Base-by-base conservation (phyloP, 2,888 invertebrate species). In the Yponomeuta evonymella region DNA sequence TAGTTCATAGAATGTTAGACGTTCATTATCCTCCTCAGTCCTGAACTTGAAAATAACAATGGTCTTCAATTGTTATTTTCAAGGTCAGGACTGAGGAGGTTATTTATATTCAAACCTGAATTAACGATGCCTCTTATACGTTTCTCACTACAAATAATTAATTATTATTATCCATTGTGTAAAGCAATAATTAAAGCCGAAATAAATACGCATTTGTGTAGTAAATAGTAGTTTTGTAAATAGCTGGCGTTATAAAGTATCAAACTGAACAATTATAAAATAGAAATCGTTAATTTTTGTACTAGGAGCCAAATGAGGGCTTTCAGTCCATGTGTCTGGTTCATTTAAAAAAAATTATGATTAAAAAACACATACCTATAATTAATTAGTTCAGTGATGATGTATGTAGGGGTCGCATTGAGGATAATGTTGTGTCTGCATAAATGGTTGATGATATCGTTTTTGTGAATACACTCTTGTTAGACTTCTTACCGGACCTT, bases 1-100 rank as follows among this genome's bases (percentile, higher is more conserved):
- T 89, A 89, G 88, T 83, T 81, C 88, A 87, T 86, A 88, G 76
- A 88, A 86, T 88, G 88, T 89, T 89, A 89, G 89, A 83, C 82
- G 85, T 88, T 87, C 84, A 82, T 83, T 75, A n/a, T n/a, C n/a
- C n/a, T 77, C n/a, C n/a, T n/a, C n/a, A n/a, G n/a, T n/a, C n/a
- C n/a, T n/a, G n/a, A n/a, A n/a, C n/a, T n/a, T n/a, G n/a, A n/a
- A n/a, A n/a, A n/a, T n/a, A n/a, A n/a, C n/a, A n/a, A n/a, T n/a
- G n/a, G n/a, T n/a, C n/a, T n/a, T n/a, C n/a, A n/a, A n/a, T n/a
- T n/a, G n/a, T n/a, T n/a, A n/a, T n/a, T n/a, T n/a, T n/a, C n/a
- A n/a, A n/a, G n/a, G n/a, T n/a, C n/a, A n/a, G n/a, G n/a, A n/a
- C n/a, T n/a, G n/a, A n/a, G n/a, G n/a, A n/a, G n/a, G n/a, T n/a